Evolutionary conservation across 2,797 vertebrate genomes (phyloP).

Genomic region (Pangasius macronema): DNA sequence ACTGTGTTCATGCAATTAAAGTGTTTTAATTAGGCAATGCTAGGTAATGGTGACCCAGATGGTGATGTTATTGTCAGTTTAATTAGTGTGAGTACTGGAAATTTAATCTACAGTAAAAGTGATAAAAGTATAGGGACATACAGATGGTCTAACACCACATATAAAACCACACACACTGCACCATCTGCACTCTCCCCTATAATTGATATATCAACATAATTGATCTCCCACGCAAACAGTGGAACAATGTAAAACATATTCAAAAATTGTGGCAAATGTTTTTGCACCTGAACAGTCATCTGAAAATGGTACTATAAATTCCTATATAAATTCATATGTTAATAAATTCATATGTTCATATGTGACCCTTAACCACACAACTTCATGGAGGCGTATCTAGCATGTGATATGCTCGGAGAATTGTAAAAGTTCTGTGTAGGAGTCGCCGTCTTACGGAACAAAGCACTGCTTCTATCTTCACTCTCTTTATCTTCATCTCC

Average conservation of each 20-base stretch:
- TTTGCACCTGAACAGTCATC: neutral
- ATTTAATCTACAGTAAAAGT: constrained; percentile 39
- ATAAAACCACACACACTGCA: constrained; percentile 22
- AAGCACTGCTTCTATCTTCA: constrained; percentile 18
- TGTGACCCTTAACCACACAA: neutral
- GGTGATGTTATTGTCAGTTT: constrained; percentile 73
- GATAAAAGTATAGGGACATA: constrained; percentile 28
- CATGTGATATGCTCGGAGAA: neutral
- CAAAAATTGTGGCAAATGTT: neutral
- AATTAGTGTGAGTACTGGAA: constrained; percentile 66
- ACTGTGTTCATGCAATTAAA: constrained; percentile 12
- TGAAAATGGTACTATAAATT: neutral
- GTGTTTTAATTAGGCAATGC: constrained; percentile 17
- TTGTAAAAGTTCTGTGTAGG: neutral
- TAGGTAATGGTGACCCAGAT: constrained; percentile 73
- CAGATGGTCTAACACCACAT: constrained; percentile 29
- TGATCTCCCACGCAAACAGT: constrained; percentile 1
- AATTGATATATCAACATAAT: constrained; percentile 25
- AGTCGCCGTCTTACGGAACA: constrained; percentile 26
- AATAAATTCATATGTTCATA: neutral
- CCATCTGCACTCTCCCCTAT: constrained; percentile 16
- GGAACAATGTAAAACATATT: neutral
- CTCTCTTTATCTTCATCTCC: constrained; percentile 17
- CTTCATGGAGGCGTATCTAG: neutral
- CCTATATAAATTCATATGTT: neutral